Conservation (phyloP, 2,888 invertebrate species). For the Epirrhoe alternata region DNA sequence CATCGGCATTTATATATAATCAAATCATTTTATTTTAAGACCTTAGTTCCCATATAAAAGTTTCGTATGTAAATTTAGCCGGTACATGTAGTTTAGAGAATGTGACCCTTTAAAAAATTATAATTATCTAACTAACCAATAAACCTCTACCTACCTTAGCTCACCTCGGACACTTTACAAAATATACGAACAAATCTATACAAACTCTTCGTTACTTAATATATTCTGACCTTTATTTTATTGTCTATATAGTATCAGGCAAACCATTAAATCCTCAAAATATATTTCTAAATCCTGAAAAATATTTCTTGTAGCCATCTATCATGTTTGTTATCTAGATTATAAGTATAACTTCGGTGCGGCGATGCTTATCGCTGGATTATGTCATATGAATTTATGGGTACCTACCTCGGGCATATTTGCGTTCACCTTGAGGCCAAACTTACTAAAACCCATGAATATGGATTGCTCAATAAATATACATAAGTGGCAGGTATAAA, state of each 20-base stretch:
- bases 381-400: slow-evolving; percentile 25
- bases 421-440: slow-evolving; percentile 28
- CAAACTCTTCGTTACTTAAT: no score
- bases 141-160: no score
- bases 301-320: slow-evolving; percentile 2
- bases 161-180: no score
- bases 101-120: no score
- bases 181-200: no score
- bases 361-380: slow-evolving; percentile 24
- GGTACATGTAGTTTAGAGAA: no score
- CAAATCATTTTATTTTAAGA: background rate
- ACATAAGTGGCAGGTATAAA: slow-evolving; percentile 16
- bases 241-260: background rate
- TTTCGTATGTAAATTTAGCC: no score
- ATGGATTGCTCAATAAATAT: slow-evolving; percentile 29
- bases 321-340: slow-evolving; percentile 7
- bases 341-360: slow-evolving; percentile 12
- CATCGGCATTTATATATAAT: background rate
- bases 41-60: no score
- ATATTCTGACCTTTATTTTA: no score
- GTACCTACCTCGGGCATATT: slow-evolving; percentile 13
- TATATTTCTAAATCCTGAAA: background rate
- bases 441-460: slow-evolving; percentile 31
- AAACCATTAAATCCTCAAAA: background rate
- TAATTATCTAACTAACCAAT: no score